Percentiles rank a stretch among this genome's conserved stretches.
phyloP scores from a whole-genome alignment of 2,113 vertebrate species.

The Megaptera novaeangliae region DNA sequence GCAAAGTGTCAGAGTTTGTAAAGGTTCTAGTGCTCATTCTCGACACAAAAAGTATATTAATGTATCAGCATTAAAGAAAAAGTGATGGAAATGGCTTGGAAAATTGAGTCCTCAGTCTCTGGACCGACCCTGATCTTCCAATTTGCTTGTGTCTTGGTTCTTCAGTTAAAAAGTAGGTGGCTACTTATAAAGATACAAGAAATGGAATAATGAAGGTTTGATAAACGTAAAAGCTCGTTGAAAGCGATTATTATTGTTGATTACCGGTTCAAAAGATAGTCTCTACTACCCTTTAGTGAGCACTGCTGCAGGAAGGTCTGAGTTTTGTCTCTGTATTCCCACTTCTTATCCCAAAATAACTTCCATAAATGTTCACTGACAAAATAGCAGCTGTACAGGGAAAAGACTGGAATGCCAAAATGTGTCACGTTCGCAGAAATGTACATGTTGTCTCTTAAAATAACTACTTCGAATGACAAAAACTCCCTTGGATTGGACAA shows the following conservation, averaged over 20 bases:
- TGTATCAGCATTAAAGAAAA: not conserved
- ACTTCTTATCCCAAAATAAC: not conserved
- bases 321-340: not conserved
- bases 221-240: not conserved
- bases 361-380: not conserved
- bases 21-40: not conserved
- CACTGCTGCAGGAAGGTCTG: not conserved
- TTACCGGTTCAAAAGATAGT: not conserved
- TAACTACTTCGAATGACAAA: not conserved
- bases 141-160: not conserved
- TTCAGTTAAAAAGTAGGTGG: not conserved
- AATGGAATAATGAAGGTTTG: not conserved
- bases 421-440: not conserved
- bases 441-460: not conserved
- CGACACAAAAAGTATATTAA: not conserved
- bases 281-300: not conserved
- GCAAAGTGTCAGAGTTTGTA: not conserved
- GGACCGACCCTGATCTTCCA: not conserved
- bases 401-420: not conserved
- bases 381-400: not conserved
- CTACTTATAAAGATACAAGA: not conserved
- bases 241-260: not conserved
- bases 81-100: not conserved
- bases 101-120: not conserved
- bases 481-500: not conserved